Evolutionary conservation across 2,888 invertebrate species (phyloP).

Genomic region (Podabrus alpinus): DNA sequence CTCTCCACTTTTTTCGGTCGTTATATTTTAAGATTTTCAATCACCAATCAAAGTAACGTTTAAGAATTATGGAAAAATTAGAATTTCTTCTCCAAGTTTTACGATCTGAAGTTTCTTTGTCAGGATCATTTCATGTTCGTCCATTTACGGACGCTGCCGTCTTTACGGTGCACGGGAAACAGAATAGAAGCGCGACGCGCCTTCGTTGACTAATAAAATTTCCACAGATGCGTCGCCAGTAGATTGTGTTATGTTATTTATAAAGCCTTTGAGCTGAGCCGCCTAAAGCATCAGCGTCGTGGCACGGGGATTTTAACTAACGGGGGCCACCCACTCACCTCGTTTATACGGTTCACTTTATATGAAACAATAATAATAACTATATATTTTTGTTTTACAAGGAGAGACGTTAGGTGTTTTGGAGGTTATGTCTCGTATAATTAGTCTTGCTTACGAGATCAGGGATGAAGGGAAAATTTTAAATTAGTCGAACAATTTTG

Average conservation of each 20-base stretch:
- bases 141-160: slow-evolving; percentile 23
- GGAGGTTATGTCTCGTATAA: neutral
- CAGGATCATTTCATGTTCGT: slow-evolving; percentile 17
- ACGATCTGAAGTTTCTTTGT: slow-evolving; percentile 11
- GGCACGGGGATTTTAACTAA: slow-evolving; percentile 35
- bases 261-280: slow-evolving; percentile 47
- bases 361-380: slow-evolving; percentile 27
- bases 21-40: neutral
- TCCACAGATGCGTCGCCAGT: slow-evolving; percentile 51
- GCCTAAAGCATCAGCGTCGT: slow-evolving; percentile 37
- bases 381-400: neutral
- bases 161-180: slow-evolving; percentile 22
- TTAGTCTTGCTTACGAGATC: neutral
- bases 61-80: neutral
- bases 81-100: neutral
- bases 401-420: neutral
- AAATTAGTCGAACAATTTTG: neutral
- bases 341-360: slow-evolving; percentile 31
- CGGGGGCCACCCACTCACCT: slow-evolving; percentile 36
- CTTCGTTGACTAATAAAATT: slow-evolving; percentile 53
- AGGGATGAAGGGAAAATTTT: neutral
- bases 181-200: slow-evolving; percentile 27
- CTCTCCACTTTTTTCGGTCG: neutral
- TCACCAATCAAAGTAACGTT: neutral
- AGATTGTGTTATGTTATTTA: slow-evolving; percentile 54